These are phyloP conservation scores for Seira ritae DNA, from an alignment of 2,888 invertebrate genomes.

Conservation along the genomic window DNA sequence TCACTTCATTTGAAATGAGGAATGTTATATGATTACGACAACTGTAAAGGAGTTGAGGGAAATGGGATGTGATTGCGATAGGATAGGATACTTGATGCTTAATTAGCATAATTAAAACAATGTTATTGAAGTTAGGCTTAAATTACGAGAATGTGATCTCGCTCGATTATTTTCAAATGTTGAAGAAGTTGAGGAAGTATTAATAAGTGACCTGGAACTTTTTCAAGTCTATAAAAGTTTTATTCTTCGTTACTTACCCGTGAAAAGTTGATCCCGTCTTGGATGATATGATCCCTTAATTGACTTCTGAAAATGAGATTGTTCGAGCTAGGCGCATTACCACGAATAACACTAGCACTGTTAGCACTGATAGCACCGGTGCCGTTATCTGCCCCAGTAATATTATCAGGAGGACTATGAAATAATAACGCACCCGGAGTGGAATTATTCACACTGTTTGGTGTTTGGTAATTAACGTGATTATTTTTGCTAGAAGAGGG, in stretches of 20 bases:
- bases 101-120: too few species aligned
- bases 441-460: neutral
- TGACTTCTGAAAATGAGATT: slow-evolving; percentile 66
- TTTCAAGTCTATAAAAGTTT: neutral
- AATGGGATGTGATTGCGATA: too few species aligned
- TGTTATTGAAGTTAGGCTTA: too few species aligned
- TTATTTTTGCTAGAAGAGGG: slow-evolving; percentile 38
- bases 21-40: too few species aligned
- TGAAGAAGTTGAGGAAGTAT: neutral
- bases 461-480: slow-evolving; percentile 55
- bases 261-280: slow-evolving; percentile 71
- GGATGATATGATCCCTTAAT: slow-evolving; percentile 70
- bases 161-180: too few species aligned
- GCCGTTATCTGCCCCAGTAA: slow-evolving; percentile 35
- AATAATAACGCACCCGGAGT: neutral
- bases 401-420: neutral
- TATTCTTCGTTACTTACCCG: slow-evolving; percentile 65
- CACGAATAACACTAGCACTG: slow-evolving; percentile 55
- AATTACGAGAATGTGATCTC: too few species aligned
- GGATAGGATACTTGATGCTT: too few species aligned
- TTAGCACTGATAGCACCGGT: slow-evolving; percentile 44
- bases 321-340: slow-evolving; percentile 46
- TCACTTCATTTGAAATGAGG: too few species aligned
- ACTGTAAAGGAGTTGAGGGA: too few species aligned
- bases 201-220: neutral